Evolutionary conservation across 2,888 invertebrate species (phyloP), one percentile per base, ranked within the genome.

Genomic region (Saturnia japonica): DNA sequence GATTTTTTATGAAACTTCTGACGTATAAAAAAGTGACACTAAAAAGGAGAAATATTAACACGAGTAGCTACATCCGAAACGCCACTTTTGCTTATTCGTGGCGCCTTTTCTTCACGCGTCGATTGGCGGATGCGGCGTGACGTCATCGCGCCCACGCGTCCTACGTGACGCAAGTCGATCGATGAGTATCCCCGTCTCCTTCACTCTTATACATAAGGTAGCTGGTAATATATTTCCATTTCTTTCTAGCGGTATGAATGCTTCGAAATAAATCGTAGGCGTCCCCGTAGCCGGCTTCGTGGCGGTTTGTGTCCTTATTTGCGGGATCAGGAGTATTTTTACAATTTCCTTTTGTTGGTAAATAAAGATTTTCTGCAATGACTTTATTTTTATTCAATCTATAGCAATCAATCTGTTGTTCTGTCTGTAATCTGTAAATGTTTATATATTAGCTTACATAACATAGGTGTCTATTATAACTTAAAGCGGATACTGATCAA

Each of bases 111-210:
- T 80, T 74, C 74, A 75, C 71, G 67, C 74, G 71, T 70, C 80
- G 81, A 93, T 93, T 93, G 93, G 93, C 82, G 80, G 83, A 79
- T 74, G 78, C 77, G 77, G 77, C 79, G 87, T 93, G 93, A 93
- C 94, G 93, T 93, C 94, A 92, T 90, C 88, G 89, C 94, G 84
- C 93, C 93, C 92, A 94, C 93, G 91, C 93, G 87, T 85, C 72
- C 79, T 79, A 79, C 84, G 89, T 93, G 94, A 94, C 94, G 94
- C 93, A 94, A 91, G 87, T 87, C 87, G 88, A 93, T 94, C 94
- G 91, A 93, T 93, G 86, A 69, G 69, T 83, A 79, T 74, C 73
- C 72, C 79, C 72, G 42, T 90, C 89, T 78, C 84, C 68, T 69
- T 90, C 83, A 51, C 75, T 45, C 87, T 57, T 70, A 19, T 12